Conservation (phyloP, 2,888 invertebrate species). For the Liposcelis brunnea region DNA sequence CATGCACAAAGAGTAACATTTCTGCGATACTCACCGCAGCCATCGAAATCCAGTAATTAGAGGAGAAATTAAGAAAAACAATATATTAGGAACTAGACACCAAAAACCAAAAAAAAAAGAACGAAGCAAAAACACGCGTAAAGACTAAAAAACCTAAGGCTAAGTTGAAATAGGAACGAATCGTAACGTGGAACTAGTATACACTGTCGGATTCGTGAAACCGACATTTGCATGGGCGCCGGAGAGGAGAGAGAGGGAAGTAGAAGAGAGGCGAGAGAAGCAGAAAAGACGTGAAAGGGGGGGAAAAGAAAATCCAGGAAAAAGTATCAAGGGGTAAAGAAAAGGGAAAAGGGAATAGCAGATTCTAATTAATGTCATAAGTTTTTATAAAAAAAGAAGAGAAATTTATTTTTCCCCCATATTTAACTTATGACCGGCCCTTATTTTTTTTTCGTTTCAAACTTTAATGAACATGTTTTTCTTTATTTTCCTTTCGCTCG, state of each 20-base stretch:
- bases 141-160: not conserved
- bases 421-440: conserved; percentile 2
- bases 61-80: not conserved
- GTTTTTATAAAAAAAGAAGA: not conserved
- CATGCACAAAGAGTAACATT: no score
- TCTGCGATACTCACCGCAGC: no score
- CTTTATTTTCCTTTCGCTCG: conserved; percentile 1
- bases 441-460: not conserved
- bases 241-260: not conserved
- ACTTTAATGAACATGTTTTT: not conserved
- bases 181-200: no score
- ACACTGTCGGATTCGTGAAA: not conserved
- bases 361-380: conserved; percentile 7
- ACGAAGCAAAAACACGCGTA: not conserved
- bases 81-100: not conserved
- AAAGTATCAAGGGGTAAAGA: no score
- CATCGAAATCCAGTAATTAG: no score
- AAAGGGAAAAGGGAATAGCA: no score
- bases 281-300: conserved; percentile 4
- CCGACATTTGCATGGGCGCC: conserved; percentile 8
- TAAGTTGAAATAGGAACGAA: not conserved
- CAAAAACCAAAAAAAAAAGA: not conserved
- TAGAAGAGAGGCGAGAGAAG: not conserved
- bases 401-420: not conserved
- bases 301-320: no score